These are phyloP conservation scores for Schlechtendalia chinensis DNA, from an alignment of 1,140 invertebrate genomes.

Conservation along the genomic window DNA sequence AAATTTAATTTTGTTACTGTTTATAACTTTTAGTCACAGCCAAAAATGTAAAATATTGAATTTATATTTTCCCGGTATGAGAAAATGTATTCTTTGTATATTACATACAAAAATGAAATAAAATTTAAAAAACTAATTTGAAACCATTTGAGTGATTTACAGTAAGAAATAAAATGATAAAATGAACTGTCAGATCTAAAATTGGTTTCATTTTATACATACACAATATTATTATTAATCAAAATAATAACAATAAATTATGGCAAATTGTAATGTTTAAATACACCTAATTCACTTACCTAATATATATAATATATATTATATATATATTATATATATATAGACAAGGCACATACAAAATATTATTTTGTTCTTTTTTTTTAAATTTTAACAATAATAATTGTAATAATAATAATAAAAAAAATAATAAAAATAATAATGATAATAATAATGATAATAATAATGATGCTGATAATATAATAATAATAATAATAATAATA, in stretches of 20 bases:
- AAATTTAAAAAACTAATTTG: constrained; percentile 10
- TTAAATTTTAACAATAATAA: constrained; percentile 25
- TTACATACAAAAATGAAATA: not conserved
- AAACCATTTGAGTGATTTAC: not conserved
- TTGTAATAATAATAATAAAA: constrained; percentile 39
- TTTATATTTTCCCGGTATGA: constrained; percentile 1
- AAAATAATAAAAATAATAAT: constrained; percentile 26
- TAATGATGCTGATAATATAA: too few relatives aligned
- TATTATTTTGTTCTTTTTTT: constrained; percentile 42
- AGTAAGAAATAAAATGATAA: not conserved
- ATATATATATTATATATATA: too few relatives aligned
- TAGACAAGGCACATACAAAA: constrained; percentile 45
- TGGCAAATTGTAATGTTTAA: constrained; percentile 40
- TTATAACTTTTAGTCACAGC: constrained; percentile 40
- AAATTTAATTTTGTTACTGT: constrained; percentile 1
- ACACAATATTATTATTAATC: constrained; percentile 20
- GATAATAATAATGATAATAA: constrained; percentile 38
- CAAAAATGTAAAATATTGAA: constrained; percentile 36
- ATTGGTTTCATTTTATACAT: constrained; percentile 33
- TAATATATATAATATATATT: too few relatives aligned
- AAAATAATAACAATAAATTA: constrained; percentile 43
- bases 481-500: constrained; percentile 38
- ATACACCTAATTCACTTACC: not conserved
- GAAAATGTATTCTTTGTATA: not conserved
- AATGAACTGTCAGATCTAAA: constrained; percentile 47